Conservation (phyloP, 2,113 vertebrate genomes). For the Otocyon megalotis region DNA sequence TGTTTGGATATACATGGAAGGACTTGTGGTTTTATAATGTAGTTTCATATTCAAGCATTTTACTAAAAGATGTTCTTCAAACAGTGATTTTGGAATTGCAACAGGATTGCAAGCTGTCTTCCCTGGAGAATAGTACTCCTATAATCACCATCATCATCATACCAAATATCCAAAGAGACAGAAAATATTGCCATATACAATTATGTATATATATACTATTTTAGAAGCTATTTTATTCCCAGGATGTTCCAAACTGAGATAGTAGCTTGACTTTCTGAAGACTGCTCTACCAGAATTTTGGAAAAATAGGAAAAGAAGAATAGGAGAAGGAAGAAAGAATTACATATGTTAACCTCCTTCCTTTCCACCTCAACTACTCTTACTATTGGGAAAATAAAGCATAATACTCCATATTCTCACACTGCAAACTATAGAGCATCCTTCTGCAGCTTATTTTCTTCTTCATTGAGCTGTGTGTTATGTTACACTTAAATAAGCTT, state of each 20-base stretch:
- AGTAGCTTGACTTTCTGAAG: neutral
- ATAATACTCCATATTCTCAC: neutral
- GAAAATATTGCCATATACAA: neutral
- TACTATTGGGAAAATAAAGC: neutral
- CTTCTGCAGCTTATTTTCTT: conserved; percentile 18
- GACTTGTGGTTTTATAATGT: neutral
- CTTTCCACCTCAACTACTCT: neutral
- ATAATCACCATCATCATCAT: neutral
- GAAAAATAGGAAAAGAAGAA: neutral
- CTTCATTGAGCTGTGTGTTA: conserved; percentile 2
- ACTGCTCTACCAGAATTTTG: neutral
- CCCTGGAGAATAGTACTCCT: neutral
- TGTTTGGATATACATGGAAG: neutral
- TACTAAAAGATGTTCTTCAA: neutral
- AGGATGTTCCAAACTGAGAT: neutral
- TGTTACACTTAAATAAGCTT: conserved; percentile 49
- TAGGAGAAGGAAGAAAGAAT: neutral
- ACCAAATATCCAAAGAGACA: neutral
- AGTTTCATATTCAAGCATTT: neutral
- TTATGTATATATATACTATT: neutral
- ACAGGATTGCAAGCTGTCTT: neutral
- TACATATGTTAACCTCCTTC: neutral
- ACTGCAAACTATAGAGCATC: neutral
- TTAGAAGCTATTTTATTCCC: neutral
- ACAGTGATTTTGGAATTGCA: neutral